Evolutionary conservation across 2,797 vertebrate species (phyloP).

Genomic region (Monodelphis domestica): DNA sequence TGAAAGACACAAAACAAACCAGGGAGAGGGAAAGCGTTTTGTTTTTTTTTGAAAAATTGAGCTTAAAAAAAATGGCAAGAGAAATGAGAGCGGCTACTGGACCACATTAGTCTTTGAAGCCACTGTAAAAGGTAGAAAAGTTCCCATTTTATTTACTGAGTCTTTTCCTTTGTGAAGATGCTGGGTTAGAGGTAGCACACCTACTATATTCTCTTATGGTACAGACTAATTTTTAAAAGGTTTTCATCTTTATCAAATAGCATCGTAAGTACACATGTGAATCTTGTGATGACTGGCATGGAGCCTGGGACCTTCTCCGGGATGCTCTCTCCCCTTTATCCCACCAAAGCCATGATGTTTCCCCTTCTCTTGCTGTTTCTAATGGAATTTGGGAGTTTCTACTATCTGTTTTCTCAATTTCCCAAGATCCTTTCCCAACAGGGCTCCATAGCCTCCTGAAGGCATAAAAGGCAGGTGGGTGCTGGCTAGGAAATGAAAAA

Average conservation of each 20-base stretch:
- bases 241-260: constrained; percentile 45
- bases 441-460: constrained; percentile 10
- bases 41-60: constrained; percentile 75
- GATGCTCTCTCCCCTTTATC: not conserved
- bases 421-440: not conserved
- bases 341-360: not conserved
- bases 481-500: not conserved
- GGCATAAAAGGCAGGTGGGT: constrained; percentile 66
- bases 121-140: constrained; percentile 66
- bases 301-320: not conserved
- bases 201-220: constrained; percentile 15
- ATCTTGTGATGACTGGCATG: not conserved
- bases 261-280: not conserved
- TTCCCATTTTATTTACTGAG: constrained; percentile 54
- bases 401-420: constrained; percentile 3
- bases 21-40: constrained; percentile 40
- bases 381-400: constrained; percentile 30
- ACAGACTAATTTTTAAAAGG: constrained; percentile 51
- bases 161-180: constrained; percentile 44
- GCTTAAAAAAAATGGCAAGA: constrained; percentile 61
- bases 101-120: constrained; percentile 51
- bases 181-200: constrained; percentile 71
- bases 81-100: not conserved
- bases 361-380: not conserved
- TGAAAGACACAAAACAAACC: constrained; percentile 51